Evolutionary conservation across 1,140 invertebrate species (phyloP).

Genomic region (Drosophila lacteicornis): DNA sequence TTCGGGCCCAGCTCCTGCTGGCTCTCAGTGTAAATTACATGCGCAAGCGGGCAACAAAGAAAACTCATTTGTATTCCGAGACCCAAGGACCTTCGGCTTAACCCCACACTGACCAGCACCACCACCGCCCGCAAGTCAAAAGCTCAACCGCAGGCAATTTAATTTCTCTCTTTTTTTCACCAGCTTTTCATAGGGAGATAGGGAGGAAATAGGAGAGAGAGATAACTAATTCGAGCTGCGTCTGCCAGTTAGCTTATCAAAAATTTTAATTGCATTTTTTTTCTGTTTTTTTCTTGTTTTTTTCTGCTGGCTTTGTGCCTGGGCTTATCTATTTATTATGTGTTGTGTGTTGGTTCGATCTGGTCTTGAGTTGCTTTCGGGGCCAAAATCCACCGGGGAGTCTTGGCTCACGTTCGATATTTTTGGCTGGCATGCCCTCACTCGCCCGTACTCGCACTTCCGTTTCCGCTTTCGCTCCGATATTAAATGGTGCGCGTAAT

Average conservation of each 20-base stretch:
- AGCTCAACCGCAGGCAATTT: conserved; percentile 78
- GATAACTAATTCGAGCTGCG: conserved; percentile 55
- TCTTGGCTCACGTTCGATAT: conserved; percentile 59
- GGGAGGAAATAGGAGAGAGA: conserved; percentile 3
- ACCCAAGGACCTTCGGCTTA: conserved; percentile 35
- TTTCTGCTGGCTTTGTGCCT: conserved; percentile 31
- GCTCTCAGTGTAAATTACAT: conserved; percentile 67
- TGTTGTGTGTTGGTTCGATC: conserved; percentile 39
- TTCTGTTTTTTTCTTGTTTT: conserved; percentile 39
- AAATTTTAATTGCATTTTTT: conserved; percentile 74
- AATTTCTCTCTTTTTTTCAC: conserved; percentile 41
- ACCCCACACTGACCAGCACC: conserved; percentile 37
- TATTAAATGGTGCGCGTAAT: conserved; percentile 84
- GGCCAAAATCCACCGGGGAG: conserved; percentile 38
- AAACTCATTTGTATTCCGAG: conserved; percentile 72
- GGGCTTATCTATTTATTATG: conserved; percentile 58
- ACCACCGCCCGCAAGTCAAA: conserved; percentile 69
- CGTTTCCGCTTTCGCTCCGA: conserved; percentile 64
- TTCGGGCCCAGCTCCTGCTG: not conserved
- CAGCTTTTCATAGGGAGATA: not conserved
- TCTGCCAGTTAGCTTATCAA: conserved; percentile 67
- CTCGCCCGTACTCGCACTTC: conserved; percentile 9
- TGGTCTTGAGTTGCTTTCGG: conserved; percentile 25
- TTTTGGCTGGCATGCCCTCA: not conserved
- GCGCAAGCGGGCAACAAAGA: conserved; percentile 63